Base-by-base conservation (phyloP, 2,888 invertebrate species). In the Acanthacorydalis orientalis region DNA sequence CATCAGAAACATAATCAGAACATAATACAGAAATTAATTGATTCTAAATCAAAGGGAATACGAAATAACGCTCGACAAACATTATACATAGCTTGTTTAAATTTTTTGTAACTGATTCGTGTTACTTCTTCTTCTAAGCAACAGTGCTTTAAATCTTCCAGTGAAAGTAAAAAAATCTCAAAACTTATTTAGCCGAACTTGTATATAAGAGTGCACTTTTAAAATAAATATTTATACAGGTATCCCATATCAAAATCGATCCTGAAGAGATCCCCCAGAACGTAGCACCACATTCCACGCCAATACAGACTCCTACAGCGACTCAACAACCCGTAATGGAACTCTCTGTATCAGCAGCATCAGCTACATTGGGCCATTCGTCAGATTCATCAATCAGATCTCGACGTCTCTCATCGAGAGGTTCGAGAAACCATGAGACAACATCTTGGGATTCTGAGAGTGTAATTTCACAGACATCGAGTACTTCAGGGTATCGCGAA, bases 401-500 rank as follows among this genome's bases (percentile, higher is more conserved):
- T 11, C 42, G 47, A 10, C 33, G 47, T 10, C 33, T 43, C 14
- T 47, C 47, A 7, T 37, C 43, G 7, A 14, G 38, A 43, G 47
- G 42, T 34, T 43, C 43, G 7, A 31, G 42, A 12, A 47, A 47
- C 54, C n/a, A 50, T 51, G 2, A 65, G 64, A 51, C 61, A 60
- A 7, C 65, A 65, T 50, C 55, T 60, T 85, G 83, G 76, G 85
- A 86, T 63, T 85, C 85, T 60, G 81, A 83, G 61, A 76, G 72
- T 53, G 67, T 68, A 42, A 72, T 84, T 50, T 85, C 85, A 4
- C 83, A 84, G 63, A 86, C 85, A 1, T 87, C 88, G 0, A 88
- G 87, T 55, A 89, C 88, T 14, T 89, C 88, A 1, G 89, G 61
- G 14, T 62, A 62, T 49, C 52, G 60, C 14, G 75, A 75, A 57